Conservation (phyloP, 2,888 invertebrate genomes). For the Pegoplata infirma region DNA sequence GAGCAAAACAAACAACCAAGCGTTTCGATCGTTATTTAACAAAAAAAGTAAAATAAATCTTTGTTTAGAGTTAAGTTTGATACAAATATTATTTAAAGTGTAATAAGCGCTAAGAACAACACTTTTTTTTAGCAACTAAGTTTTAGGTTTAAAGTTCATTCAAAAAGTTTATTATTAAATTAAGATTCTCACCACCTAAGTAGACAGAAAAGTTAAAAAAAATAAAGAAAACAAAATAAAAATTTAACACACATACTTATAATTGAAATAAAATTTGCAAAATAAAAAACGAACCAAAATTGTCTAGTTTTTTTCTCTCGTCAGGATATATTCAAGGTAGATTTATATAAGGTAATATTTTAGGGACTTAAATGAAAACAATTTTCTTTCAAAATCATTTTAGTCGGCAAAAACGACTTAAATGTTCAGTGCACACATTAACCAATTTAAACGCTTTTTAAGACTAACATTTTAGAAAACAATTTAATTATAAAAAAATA, state of each 20-base stretch:
- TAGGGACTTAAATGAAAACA: too few species aligned
- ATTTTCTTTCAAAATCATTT: too few species aligned
- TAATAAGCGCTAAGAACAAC: conserved; percentile 37
- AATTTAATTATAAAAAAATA: too few species aligned
- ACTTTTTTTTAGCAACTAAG: conserved; percentile 28
- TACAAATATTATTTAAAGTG: conserved; percentile 4
- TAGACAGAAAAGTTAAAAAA: conserved; percentile 25
- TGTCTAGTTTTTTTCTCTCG: too few species aligned
- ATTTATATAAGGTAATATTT: too few species aligned
- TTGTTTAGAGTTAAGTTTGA: conserved; percentile 32
- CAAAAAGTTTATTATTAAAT: conserved; percentile 24
- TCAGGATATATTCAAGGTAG: too few species aligned
- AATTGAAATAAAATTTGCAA: conserved; percentile 52
- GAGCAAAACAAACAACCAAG: conserved; percentile 24
- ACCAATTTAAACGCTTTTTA: too few species aligned
- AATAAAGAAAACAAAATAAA: conserved; percentile 30
- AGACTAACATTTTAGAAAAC: too few species aligned
- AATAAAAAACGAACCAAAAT: too few species aligned
- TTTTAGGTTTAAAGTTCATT: conserved; percentile 39
- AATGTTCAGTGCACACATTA: too few species aligned
- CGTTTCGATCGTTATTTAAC: conserved; percentile 25
- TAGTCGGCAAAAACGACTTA: too few species aligned
- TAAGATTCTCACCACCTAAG: conserved; percentile 44
- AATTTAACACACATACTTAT: conserved; percentile 29
- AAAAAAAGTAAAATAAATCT: background rate